Evolutionary conservation across 2,113 vertebrate species (phyloP), one percentile per base, ranked within the genome.

Genomic region (Bubalus kerabau): DNA sequence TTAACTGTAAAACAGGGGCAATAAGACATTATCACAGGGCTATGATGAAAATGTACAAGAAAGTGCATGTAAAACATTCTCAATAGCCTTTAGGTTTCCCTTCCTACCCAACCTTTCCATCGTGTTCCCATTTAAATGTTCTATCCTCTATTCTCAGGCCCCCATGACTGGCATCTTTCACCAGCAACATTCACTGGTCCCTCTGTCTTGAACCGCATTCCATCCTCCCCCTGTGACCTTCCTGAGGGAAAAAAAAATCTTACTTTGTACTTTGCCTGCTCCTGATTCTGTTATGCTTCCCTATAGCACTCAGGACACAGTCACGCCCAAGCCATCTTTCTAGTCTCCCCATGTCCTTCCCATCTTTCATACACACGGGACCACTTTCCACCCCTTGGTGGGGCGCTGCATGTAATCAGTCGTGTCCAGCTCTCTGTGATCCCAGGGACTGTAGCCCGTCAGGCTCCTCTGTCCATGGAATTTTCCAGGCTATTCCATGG

Each of bases 131-230:
- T 7, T 2, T 8, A 7, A 2, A 28, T 5, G 62, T 80, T 15
- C 86, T 23, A 1, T 12, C 24, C 36, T 67, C 57, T 21, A 13
- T 10, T 15, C 24, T 30, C 24, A 5, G 2, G 17, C 4, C 30
- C 4, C 28, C 1, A 4, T 0, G 0, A 8, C 40, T 19, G 30
- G 43, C 50, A 7, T 19, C 50, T 40, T 40, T 48, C 64, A 13
- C 4, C 0, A 0, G 12, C 3, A 40, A 7, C 15, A 6, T 0
- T 12, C 28, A 0, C 43, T 12, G 10, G 14, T 15, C 59, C 80
- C 17, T 48, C 86, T 19, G 19, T 24, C 67, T 13, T 6, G 5
- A 71, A 32, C 43, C 11, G 3, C 19, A 21, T 54, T 7, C 36
- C 30, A 13, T 10, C 80, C 57, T 46, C 50, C 54, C 40, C 26